Conservation (phyloP, 2,797 vertebrate species). For the Antrozous pallidus region DNA sequence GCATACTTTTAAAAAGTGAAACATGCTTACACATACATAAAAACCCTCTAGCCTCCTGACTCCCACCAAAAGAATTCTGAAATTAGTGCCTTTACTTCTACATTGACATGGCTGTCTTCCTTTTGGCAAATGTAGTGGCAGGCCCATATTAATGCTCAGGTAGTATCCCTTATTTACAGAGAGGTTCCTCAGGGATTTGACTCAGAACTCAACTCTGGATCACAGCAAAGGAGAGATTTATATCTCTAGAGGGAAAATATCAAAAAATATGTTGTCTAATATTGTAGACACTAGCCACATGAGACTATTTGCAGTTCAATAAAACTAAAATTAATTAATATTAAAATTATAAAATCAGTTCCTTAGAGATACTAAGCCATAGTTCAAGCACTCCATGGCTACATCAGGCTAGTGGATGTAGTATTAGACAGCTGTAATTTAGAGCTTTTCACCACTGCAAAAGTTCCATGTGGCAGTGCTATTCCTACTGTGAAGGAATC, state of each 20-base stretch:
- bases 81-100: background rate
- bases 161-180: background rate
- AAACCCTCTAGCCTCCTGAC: background rate
- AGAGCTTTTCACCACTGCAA: background rate
- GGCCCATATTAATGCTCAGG: background rate
- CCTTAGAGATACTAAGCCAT: background rate
- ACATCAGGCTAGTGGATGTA: background rate
- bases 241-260: background rate
- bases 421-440: background rate
- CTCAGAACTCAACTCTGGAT: background rate
- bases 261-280: background rate
- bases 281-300: background rate
- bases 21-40: background rate
- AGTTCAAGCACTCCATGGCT: background rate
- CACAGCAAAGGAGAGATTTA: background rate
- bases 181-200: background rate
- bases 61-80: constrained; percentile 29
- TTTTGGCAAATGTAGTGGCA: background rate
- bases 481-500: background rate
- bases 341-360: constrained; percentile 4
- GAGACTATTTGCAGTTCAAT: background rate
- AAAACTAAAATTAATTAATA: background rate
- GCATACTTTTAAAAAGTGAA: background rate
- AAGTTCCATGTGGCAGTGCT: background rate
- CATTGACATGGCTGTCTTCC: background rate